A percentile compares a stretch with the other conserved stretches of the same genome.
phyloP scores from a whole-genome alignment of 2,888 invertebrate species.

The Crematogaster levior region DNA sequence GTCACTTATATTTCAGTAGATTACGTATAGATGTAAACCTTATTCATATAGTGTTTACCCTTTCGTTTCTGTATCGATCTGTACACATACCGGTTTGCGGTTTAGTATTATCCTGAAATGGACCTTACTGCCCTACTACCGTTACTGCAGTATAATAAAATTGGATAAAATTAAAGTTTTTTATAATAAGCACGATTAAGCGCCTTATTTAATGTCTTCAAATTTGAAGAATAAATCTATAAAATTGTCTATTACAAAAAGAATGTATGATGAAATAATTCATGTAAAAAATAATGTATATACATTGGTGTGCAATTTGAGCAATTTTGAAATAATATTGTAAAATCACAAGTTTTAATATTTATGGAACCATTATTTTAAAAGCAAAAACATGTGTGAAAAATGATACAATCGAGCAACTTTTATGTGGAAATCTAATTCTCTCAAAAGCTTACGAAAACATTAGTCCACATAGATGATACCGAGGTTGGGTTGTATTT shows the following conservation, averaged over 20 bases:
- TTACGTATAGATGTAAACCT: not conserved
- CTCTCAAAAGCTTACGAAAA: not conserved
- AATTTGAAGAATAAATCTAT: not conserved
- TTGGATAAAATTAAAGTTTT: not conserved
- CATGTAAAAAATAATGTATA: not conserved
- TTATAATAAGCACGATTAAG: not conserved
- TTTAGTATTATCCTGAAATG: not conserved
- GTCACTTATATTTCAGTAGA: slow-evolving; percentile 31
- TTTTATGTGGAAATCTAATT: not conserved
- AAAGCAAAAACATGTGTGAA: not conserved
- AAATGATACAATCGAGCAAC: not conserved
- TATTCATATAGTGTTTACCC: slow-evolving; percentile 15
- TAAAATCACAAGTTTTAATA: not conserved
- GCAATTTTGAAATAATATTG: not conserved
- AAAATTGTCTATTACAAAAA: not conserved
- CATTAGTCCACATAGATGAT: not conserved
- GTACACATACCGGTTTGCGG: not conserved
- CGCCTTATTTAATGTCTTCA: not conserved
- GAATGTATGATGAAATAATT: not conserved
- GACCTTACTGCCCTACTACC: not conserved
- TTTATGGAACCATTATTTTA: not conserved
- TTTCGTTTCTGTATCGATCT: not conserved
- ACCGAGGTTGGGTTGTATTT: not conserved
- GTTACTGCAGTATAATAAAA: not conserved
- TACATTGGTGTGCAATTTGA: not conserved